Evolutionary conservation across 2,797 vertebrate species (phyloP), one percentile per base, ranked within the genome.

Genomic region (Leucoraja ocellata): DNA sequence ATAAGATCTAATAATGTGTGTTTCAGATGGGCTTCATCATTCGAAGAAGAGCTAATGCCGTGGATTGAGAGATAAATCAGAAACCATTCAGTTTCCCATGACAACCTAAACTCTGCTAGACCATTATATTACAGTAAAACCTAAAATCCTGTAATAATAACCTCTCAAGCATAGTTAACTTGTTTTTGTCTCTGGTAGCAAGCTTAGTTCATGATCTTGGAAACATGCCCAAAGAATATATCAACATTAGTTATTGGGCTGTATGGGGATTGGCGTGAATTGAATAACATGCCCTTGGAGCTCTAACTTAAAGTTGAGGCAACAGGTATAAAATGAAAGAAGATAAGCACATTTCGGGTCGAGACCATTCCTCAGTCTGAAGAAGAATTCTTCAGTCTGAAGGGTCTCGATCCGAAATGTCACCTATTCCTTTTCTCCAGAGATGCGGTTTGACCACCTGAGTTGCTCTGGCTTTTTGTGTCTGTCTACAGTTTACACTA

Each of bases 11-110:
- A n/a, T 54, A 18, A 73, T 54, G 39, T n/a, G 68, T 25, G 14
- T 14, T 76, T 92, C 90, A 76, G 68, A 54, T 7, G 4, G 71
- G 11, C 13, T 39, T 74, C 23, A 71, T 54, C 36, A 74, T 92
- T 58, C 76, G 90, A 92, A 46, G 13, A 65, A 58, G 68, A 28
- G 36, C 23, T 54, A 4, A 74, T 92, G 39, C 54, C 90, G 4
- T 76, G 39, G 71, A 25, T 71, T 76, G 32, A 76, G 39, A 46
- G 71, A 28, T 92, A 92, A 76, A 92, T 92, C 36, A 74, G 54
- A 58, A 92, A 76, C 71, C 39, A 92, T 92, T 92, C 90, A 76
- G 68, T 92, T 74, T 74, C n/a, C 71, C 68, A 92, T 92, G 90
- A 39, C 76, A 92, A 46, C 23, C 71, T 74, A 73, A 91, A 25